These are phyloP conservation scores for Zoanthus gigantus DNA, from an alignment of 92 coral and sea anemone species.

Conservation along the genomic window DNA sequence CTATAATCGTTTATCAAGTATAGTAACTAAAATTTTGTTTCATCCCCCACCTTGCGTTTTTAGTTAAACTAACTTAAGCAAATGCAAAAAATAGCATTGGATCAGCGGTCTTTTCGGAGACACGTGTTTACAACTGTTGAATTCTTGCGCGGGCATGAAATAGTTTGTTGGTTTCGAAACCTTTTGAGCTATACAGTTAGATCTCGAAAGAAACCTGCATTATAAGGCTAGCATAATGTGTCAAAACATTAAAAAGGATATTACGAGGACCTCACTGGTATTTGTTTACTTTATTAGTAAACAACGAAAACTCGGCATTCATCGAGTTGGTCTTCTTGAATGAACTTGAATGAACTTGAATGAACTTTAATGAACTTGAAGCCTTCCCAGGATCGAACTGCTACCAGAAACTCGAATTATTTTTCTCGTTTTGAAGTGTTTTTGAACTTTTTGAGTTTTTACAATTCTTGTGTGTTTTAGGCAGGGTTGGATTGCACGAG, in stretches of 20 bases:
- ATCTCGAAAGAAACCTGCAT: no score
- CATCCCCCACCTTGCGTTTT: no score
- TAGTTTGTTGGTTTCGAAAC: no score
- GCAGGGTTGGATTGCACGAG: no score
- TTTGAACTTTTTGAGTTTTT: conserved; percentile 13
- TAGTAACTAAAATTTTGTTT: not conserved
- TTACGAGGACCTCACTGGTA: conserved; percentile 1
- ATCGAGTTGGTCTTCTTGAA: conserved; percentile 22
- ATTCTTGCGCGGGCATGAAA: no score
- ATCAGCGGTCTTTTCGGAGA: no score
- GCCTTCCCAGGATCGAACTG: conserved; percentile 19
- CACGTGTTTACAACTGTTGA: no score
- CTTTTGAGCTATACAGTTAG: no score
- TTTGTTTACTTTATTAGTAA: conserved; percentile 15
- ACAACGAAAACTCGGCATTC: not conserved
- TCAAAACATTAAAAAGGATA: conserved; percentile 8
- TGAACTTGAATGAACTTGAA: conserved; percentile 13
- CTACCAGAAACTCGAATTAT: not conserved
- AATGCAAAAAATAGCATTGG: no score
- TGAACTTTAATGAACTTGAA: not conserved
- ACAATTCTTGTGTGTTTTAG: not conserved
- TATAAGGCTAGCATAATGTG: no score
- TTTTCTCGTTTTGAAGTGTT: not conserved
- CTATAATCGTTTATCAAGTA: not conserved
- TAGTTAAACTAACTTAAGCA: no score